Evolutionary conservation across 2,888 invertebrate genomes (phyloP), one percentile per base, ranked within the genome.

Genomic region (Dinocampus coccinellae): DNA sequence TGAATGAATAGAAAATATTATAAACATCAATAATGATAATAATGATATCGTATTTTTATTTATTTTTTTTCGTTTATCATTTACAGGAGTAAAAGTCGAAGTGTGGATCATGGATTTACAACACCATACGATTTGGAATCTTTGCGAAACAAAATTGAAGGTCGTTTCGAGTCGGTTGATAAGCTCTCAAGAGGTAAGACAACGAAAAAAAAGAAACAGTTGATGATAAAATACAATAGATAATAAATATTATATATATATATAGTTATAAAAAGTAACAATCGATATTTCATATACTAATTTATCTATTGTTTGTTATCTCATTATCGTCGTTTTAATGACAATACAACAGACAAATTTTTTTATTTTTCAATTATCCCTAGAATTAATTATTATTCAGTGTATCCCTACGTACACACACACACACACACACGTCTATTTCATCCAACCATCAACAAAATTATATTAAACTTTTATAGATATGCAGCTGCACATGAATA

Each of bases 61-160:
- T 47, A 71, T 76, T 65, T 62, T n/a, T n/a, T n/a, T n/a, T 69
- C 3, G 6, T 16, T 64, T 47, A 75, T 52, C 77, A 63, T 79
- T 78, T 78, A 39, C 91, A 96, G 96, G 95, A 95, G 94, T 88
- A 96, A 96, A 89, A 95, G 95, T 88, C 93, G 95, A 82, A 96
- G 95, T 83, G 95, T 96, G 83, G 96, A 96, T 90, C 95, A 96
- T 91, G 95, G 96, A 84, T 93, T 95, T 85, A 91, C 94, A 76
- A 91, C 95, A 79, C 95, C 95, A 76, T 95, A 95, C 88, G 95
- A 95, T 89, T 90, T 95, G 90, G 95, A 95, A 80, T 91, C 94
- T 69, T 91, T 95, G 75, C 92, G 95, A 82, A 93, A 93, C 85
- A 95, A 95, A 89, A 95, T 95, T 84, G 95, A 95, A 89, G 93